These are phyloP conservation scores for Rhyacophila brunnea DNA, from an alignment of 1,140 invertebrate genomes.

Conservation along the genomic window DNA sequence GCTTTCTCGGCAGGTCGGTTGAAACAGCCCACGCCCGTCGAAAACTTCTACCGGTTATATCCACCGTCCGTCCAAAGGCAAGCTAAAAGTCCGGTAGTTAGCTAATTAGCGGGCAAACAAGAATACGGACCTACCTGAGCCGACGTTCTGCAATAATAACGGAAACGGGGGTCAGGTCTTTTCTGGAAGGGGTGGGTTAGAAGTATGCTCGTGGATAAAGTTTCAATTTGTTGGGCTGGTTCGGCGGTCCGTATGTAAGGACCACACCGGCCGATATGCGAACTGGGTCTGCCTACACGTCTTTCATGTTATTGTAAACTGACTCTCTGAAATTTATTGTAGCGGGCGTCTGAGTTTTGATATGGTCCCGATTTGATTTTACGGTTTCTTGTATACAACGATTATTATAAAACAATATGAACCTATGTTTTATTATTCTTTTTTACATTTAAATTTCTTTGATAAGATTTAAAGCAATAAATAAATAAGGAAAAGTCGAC, in stretches of 20 bases:
- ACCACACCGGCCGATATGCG: not conserved
- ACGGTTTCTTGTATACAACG: too few relatives aligned
- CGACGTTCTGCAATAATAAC: slow-evolving; percentile 38
- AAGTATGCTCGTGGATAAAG: slow-evolving; percentile 9
- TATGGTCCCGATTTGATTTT: too few relatives aligned
- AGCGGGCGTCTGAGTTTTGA: too few relatives aligned
- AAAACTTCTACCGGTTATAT: slow-evolving; percentile 1
- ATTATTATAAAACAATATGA: too few relatives aligned
- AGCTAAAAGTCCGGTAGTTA: slow-evolving; percentile 33
- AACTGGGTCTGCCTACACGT: too few relatives aligned
- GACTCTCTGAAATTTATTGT: too few relatives aligned
- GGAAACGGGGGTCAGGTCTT: not conserved
- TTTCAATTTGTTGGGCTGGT: slow-evolving; percentile 21
- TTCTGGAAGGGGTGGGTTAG: too few relatives aligned
- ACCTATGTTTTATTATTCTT: too few relatives aligned
- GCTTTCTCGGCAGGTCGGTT: not conserved
- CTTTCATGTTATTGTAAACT: too few relatives aligned
- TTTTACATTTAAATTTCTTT: too few relatives aligned
- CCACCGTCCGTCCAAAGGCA: slow-evolving; percentile 2
- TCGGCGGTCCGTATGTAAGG: not conserved
- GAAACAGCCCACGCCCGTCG: slow-evolving; percentile 1
- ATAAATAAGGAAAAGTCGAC: too few relatives aligned
- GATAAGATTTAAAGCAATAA: too few relatives aligned
- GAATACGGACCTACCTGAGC: slow-evolving; percentile 41
- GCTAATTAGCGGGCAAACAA: slow-evolving; percentile 58